Conservation (phyloP, 2,113 vertebrate genomes). For the Piaya cayana region DNA sequence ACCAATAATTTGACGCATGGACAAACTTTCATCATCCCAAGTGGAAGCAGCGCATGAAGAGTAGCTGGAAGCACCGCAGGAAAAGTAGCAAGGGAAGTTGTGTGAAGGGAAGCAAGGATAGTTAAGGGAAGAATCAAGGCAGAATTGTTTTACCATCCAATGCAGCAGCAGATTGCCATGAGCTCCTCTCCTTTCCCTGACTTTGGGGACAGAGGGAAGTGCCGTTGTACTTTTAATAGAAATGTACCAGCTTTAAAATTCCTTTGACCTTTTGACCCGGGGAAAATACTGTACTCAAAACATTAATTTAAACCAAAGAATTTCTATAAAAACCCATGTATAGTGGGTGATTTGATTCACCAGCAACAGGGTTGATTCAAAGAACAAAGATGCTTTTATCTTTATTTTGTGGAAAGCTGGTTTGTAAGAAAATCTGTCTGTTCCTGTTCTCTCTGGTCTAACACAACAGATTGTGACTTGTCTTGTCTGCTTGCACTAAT, state of each 20-base stretch:
- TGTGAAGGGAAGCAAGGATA: background rate
- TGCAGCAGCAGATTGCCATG: background rate
- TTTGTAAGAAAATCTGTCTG: constrained; percentile 23
- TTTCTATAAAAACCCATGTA: background rate
- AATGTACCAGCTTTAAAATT: constrained; percentile 3
- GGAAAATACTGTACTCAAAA: constrained; percentile 21
- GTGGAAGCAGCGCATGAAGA: background rate
- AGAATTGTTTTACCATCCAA: background rate
- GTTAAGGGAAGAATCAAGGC: background rate
- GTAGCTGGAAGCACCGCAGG: background rate
- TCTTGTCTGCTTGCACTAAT: constrained; percentile 29
- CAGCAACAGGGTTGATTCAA: background rate
- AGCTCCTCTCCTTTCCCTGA: constrained; percentile 13
- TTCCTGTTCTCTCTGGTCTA: constrained; percentile 42
- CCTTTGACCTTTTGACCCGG: constrained; percentile 3
- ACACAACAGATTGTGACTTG: background rate
- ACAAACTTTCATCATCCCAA: background rate
- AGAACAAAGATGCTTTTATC: constrained; percentile 30
- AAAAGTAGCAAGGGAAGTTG: background rate
- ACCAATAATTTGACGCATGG: background rate
- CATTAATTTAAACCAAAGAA: background rate
- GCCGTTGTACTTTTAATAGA: constrained; percentile 22
- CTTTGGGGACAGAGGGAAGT: background rate
- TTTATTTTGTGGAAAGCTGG: constrained; percentile 21
- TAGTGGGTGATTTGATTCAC: background rate